phyloP scores from a whole-genome alignment of 2,888 invertebrate species.

The Euplagia quadripunctaria region DNA sequence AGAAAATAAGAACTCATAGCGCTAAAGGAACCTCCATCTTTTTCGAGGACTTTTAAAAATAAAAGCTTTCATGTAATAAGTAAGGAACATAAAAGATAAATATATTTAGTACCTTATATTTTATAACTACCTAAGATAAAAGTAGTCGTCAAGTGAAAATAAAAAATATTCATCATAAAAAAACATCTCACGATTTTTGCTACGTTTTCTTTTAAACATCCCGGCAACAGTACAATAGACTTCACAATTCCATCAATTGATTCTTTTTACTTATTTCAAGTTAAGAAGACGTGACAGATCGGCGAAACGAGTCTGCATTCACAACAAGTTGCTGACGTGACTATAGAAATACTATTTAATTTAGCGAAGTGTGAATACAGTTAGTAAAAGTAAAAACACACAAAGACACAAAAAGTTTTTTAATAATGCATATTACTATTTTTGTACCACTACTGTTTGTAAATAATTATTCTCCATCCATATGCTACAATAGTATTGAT shows the following conservation, averaged over 20 bases:
- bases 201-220: neutral
- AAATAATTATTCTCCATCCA: no score
- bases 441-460: no score
- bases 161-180: neutral
- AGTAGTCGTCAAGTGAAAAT: neutral
- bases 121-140: neutral
- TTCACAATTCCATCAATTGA: neutral
- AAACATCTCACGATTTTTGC: neutral
- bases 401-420: no score
- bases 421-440: no score
- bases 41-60: neutral
- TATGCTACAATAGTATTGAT: no score
- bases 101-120: neutral
- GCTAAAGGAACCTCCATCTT: neutral
- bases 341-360: no score
- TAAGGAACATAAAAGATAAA: neutral
- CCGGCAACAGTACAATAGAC: neutral
- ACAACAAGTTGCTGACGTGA: no score
- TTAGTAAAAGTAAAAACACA: no score
- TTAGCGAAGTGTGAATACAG: no score
- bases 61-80: neutral
- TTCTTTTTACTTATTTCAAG: neutral
- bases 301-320: no score
- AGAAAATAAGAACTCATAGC: neutral
- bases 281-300: no score